A percentile compares a stretch with the other conserved stretches of the same genome.
phyloP scores from a whole-genome alignment of 2,797 vertebrate genomes.

The Salarias fasciatus region DNA sequence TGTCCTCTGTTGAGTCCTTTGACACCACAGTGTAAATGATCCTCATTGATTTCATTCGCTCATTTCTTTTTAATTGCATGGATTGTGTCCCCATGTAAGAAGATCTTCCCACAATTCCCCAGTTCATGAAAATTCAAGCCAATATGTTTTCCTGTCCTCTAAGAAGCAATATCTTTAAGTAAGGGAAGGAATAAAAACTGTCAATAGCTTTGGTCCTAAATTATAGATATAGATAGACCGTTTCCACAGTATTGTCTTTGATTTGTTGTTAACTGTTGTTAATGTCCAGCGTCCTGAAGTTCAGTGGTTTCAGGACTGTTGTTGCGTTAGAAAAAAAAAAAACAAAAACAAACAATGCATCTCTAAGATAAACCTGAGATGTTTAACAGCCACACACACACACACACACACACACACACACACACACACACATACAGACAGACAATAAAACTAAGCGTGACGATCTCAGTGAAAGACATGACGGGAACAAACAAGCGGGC shows the following conservation, averaged over 20 bases:
- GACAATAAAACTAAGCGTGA: slow-evolving; percentile 4
- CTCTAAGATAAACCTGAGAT: slow-evolving; percentile 22
- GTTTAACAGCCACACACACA: slow-evolving; percentile 1
- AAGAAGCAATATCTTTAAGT: slow-evolving; percentile 51
- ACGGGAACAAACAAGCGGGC: slow-evolving; percentile 70
- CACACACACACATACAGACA: no score
- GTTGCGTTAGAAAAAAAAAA: no score
- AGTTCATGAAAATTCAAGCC: slow-evolving; percentile 56
- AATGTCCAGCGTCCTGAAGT: not conserved
- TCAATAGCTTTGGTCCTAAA: no score
- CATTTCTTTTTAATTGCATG: slow-evolving; percentile 83
- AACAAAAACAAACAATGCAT: slow-evolving; percentile 4
- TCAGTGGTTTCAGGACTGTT: not conserved
- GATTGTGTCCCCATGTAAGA: slow-evolving; percentile 76
- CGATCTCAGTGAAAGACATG: slow-evolving; percentile 66
- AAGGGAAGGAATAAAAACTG: slow-evolving; percentile 6
- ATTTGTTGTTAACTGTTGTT: no score
- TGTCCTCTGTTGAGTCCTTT: slow-evolving; percentile 77
- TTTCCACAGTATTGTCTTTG: no score
- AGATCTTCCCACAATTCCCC: slow-evolving; percentile 65
- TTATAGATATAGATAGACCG: no score
- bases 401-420: not conserved
- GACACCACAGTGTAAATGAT: slow-evolving; percentile 80
- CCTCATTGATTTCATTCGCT: slow-evolving; percentile 83
- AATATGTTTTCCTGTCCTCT: slow-evolving; percentile 61